Conservation (phyloP, 2,797 vertebrate genomes). For the Mormyrops boulengeri region DNA sequence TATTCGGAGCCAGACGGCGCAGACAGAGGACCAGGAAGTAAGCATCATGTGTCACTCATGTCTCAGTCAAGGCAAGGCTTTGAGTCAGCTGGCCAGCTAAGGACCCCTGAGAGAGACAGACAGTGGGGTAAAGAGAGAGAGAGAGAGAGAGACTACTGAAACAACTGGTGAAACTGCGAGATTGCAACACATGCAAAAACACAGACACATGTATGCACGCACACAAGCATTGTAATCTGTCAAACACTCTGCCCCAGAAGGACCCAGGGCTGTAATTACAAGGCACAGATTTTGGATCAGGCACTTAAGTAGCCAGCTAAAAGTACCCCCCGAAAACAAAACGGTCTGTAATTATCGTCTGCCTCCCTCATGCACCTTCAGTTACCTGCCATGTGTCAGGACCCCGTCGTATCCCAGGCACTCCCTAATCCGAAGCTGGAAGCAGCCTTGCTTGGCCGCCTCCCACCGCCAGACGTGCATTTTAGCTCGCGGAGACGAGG, state of each 20-base stretch:
- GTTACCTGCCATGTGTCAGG: constrained; percentile 73
- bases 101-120: constrained; percentile 3
- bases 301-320: constrained; percentile 74
- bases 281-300: constrained; percentile 77
- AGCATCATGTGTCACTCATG: constrained; percentile 19
- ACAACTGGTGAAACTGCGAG: background rate
- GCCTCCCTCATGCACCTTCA: constrained; percentile 55
- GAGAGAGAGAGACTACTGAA: background rate
- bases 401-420: constrained; percentile 65
- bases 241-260: constrained; percentile 72
- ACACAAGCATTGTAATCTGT: constrained; percentile 56
- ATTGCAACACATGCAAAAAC: background rate
- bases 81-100: constrained; percentile 25
- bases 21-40: constrained; percentile 32
- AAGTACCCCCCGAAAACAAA: constrained; percentile 71
- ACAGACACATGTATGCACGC: constrained; percentile 13
- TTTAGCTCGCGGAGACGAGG: constrained; percentile 64
- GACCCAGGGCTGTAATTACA: constrained; percentile 79
- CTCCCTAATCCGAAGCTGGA: constrained; percentile 68
- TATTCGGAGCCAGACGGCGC: background rate
- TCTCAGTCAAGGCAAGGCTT: constrained; percentile 24
- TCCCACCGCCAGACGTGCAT: constrained; percentile 66
- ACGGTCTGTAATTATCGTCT: constrained; percentile 77
- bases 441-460: constrained; percentile 60
- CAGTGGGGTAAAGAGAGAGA: background rate